Evolutionary conservation across 2,797 vertebrate species (phyloP).

Genomic region (Zalophus californianus): DNA sequence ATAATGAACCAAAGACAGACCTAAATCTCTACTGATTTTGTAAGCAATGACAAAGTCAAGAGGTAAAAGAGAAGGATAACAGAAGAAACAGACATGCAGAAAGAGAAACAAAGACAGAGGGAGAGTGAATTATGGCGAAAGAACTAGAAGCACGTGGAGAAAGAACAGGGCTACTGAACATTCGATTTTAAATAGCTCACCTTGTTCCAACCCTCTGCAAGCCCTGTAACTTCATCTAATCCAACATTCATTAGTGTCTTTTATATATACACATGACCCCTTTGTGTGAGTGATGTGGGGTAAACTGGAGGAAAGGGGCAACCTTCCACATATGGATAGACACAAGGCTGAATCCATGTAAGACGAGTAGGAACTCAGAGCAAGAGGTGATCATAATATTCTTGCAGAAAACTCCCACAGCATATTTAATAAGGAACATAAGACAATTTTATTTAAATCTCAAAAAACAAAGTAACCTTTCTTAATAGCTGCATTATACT

Average conservation of each 20-base stretch:
- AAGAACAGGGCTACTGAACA: neutral
- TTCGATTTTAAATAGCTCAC: neutral
- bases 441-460: neutral
- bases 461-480: slow-evolving; percentile 13
- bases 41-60: neutral
- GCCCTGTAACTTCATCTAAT: neutral
- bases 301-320: neutral
- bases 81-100: neutral
- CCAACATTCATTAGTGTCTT: neutral
- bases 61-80: neutral
- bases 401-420: neutral
- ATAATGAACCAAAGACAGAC: neutral
- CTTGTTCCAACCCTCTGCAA: neutral
- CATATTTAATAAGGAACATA: neutral
- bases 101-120: neutral
- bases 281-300: neutral
- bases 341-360: neutral
- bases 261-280: neutral
- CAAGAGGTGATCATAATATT: neutral
- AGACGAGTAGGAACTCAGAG: neutral
- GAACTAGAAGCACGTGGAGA: neutral
- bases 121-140: neutral
- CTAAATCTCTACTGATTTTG: neutral
- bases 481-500: neutral
- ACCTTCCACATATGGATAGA: neutral